Evolutionary conservation across 2,888 invertebrate species (phyloP).

Genomic region (Brachypalpus laphriformis): DNA sequence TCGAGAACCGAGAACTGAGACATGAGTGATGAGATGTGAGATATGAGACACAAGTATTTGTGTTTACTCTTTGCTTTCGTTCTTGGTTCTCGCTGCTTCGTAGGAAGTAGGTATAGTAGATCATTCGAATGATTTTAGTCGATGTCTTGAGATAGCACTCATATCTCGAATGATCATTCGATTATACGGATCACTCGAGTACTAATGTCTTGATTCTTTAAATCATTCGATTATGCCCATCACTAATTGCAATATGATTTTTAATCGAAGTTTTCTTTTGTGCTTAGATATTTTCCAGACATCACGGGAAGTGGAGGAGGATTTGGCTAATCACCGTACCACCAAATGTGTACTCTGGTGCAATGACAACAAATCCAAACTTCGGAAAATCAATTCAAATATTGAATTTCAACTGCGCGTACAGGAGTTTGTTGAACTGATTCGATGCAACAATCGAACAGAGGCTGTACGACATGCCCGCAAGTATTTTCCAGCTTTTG

Average conservation of each 20-base stretch:
- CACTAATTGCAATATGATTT: not conserved
- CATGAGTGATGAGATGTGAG: too few species aligned
- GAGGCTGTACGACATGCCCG: constrained; percentile 98
- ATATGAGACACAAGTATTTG: too few species aligned
- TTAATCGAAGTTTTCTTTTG: constrained; percentile 18
- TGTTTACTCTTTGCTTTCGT: too few species aligned
- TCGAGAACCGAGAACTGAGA: too few species aligned
- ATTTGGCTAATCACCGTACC: constrained; percentile 91
- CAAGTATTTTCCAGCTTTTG: constrained; percentile 94
- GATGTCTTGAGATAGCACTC: too few species aligned
- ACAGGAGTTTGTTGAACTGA: constrained; percentile 96
- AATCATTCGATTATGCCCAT: too few species aligned
- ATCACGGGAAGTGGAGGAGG: constrained; percentile 93
- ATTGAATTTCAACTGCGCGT: constrained; percentile 95
- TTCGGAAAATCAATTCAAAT: constrained; percentile 95
- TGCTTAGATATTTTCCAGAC: constrained; percentile 90
- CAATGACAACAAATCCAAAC: constrained; percentile 97
- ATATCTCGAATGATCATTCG: too few species aligned
- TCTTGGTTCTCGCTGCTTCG: too few species aligned
- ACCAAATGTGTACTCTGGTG: constrained; percentile 96
- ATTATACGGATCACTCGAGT: too few species aligned
- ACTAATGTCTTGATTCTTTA: too few species aligned
- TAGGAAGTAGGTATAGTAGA: too few species aligned
- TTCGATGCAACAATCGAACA: constrained; percentile 92
- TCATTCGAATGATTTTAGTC: too few species aligned